Percentiles rank a stretch among this genome's conserved stretches.
Conservation (phyloP, 2,888 invertebrate genomes). For the Ferrisia virgata region DNA sequence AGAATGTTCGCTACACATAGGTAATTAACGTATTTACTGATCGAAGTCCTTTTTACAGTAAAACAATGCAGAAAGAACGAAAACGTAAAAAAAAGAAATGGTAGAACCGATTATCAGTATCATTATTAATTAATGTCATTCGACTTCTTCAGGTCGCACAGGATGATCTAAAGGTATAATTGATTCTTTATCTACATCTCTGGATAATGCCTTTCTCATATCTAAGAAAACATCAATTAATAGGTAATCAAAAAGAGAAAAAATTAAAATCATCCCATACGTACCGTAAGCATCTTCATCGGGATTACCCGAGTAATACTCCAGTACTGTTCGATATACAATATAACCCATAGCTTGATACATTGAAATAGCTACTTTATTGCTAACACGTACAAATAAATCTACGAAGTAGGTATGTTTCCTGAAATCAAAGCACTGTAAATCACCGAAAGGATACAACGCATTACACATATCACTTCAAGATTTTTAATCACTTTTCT, state of each 20-base stretch:
- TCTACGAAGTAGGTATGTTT: constrained; percentile 97
- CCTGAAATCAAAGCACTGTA: constrained; percentile 56
- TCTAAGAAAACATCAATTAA: constrained; percentile 62
- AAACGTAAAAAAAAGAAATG: background rate
- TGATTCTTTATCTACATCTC: constrained; percentile 87
- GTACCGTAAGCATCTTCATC: constrained; percentile 98
- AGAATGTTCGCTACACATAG: too few relatives aligned
- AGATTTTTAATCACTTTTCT: constrained; percentile 61
- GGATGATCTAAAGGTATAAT: constrained; percentile 91
- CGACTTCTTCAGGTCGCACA: constrained; percentile 91
- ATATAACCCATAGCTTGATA: constrained; percentile 94
- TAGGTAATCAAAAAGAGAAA: background rate
- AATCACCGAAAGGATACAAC: constrained; percentile 56
- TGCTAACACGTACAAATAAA: constrained; percentile 95
- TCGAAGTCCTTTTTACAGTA: too few relatives aligned
- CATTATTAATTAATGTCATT: constrained; percentile 52
- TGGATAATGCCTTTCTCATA: constrained; percentile 95
- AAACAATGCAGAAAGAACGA: too few relatives aligned
- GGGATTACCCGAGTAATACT: constrained; percentile 96
- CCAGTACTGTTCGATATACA: constrained; percentile 91
- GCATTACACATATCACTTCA: background rate
- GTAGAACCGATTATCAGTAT: background rate
- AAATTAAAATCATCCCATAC: constrained; percentile 42
- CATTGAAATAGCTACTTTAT: constrained; percentile 96
- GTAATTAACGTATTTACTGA: too few relatives aligned